Base-by-base conservation (phyloP, 2,797 vertebrate genomes). In the Columba guinea region DNA sequence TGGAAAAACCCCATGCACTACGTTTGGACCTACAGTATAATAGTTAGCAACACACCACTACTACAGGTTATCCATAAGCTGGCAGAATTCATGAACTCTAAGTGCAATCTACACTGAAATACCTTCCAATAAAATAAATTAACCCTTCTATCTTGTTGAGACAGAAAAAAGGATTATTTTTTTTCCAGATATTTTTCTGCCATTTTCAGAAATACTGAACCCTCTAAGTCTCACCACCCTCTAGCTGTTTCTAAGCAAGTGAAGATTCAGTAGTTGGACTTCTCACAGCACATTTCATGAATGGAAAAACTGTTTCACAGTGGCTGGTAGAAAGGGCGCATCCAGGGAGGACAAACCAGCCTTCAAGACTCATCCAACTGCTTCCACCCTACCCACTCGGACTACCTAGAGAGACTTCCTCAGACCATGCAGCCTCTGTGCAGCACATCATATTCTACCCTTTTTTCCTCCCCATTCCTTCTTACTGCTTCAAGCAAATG, bases 1-100 rank as follows among this genome's bases (percentile, higher is more conserved):
- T 0, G 3, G 76, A 84, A 91, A 75, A 89, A 7, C 1, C 4
- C 10, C 5, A 1, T 0, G 0, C 37, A 44, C 1, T 58, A 53
- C 17, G 74, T 92, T 24, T 64, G n/a, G 59, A 70, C 9, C 11
- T 46, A 24, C 23, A 41, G 9, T 21, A 28, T 30, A 46, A 30
- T 4, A 79, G 55, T 48, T 39, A 35, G 20, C 28, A 93, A 74
- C 17, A 46, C 39, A 48, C 5, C 30, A 55, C 23, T 44, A 55
- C 55, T 9, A 34, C 1, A 77, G 10, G 16, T 75, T 71, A 81
- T 4, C 35, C 19, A 0, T 12, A 78, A 77, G 34, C 6, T 80
- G 41, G 12, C 32, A 89, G 49, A 19, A 44, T 30, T 79, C 64
- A 74, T 5, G 28, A 87, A 32, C 14, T 32, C 17, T 37, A 44